phyloP scores from a whole-genome alignment of 2,113 vertebrate species.

The Rhombomys opimus region DNA sequence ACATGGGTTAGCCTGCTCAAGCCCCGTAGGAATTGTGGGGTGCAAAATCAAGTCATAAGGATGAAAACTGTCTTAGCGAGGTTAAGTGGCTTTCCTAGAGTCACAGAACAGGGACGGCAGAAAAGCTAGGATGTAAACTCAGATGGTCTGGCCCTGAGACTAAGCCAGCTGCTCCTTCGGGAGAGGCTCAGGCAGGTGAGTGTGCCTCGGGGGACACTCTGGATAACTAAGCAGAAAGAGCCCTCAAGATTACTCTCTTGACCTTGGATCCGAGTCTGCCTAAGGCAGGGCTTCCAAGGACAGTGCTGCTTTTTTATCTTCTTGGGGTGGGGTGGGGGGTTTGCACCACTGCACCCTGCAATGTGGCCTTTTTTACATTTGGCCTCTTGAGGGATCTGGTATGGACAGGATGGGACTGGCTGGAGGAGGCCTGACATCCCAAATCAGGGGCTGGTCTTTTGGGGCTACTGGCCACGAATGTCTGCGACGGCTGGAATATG shows the following conservation, averaged over 20 bases:
- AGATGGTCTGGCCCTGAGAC: background rate
- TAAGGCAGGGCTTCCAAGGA: background rate
- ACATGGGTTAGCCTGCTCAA: background rate
- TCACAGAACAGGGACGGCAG: constrained; percentile 38
- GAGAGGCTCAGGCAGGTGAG: background rate
- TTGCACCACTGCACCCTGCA: background rate
- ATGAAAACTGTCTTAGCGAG: constrained; percentile 26
- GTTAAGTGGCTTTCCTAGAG: background rate
- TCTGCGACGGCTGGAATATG: background rate
- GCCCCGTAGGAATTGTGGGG: background rate
- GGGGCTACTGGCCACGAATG: background rate
- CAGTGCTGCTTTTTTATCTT: background rate
- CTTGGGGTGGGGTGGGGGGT: too few relatives aligned
- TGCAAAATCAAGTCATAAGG: constrained; percentile 16
- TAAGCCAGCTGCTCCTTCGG: background rate
- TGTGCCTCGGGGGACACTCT: background rate
- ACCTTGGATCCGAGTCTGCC: background rate
- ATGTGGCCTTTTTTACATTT: background rate
- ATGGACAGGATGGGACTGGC: background rate
- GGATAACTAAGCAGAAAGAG: background rate
- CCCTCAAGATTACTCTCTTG: background rate
- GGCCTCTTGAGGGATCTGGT: background rate
- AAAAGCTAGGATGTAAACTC: constrained; percentile 27
- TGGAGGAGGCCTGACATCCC: background rate
- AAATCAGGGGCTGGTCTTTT: background rate